Conservation (phyloP, 1,140 invertebrate species). For the Drosophila malerkotliana region DNA sequence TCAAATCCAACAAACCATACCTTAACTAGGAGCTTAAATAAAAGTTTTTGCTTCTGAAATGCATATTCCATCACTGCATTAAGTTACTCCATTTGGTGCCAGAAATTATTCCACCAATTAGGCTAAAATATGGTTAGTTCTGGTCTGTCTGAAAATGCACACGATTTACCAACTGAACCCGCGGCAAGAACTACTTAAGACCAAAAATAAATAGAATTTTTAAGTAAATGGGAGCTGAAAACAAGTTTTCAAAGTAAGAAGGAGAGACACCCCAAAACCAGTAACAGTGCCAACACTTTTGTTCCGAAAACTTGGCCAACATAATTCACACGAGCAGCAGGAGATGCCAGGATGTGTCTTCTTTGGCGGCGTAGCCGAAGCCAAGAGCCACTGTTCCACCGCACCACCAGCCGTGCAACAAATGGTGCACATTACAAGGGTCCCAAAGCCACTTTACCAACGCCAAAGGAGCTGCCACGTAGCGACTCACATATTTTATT, state of each 20-base stretch:
- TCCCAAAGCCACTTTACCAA: conserved; percentile 47
- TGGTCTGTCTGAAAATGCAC: conserved; percentile 24
- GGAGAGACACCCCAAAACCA: conserved; percentile 8
- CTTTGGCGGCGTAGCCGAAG: not conserved
- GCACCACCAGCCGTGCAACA: conserved; percentile 39
- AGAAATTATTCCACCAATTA: conserved; percentile 46
- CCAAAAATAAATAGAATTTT: conserved; percentile 77
- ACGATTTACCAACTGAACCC: conserved; percentile 3
- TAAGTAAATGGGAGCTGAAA: conserved; percentile 71
- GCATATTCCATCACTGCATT: not conserved
- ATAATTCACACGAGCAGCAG: conserved; percentile 60
- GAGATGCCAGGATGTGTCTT: conserved; percentile 51
- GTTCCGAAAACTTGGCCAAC: conserved; percentile 68
- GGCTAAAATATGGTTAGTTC: conserved; percentile 25
- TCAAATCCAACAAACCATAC: conserved; percentile 57
- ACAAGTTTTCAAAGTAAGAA: conserved; percentile 46
- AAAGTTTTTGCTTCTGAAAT: conserved; percentile 16
- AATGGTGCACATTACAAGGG: conserved; percentile 54
- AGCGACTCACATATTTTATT: conserved; percentile 52
- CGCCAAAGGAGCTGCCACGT: conserved; percentile 48
- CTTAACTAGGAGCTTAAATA: conserved; percentile 41
- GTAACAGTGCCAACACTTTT: conserved; percentile 67
- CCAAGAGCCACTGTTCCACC: conserved; percentile 21
- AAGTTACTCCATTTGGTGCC: conserved; percentile 6
- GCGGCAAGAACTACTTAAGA: conserved; percentile 44